Evolutionary conservation across 2,797 vertebrate genomes (phyloP), one percentile per base, ranked within the genome.

Genomic region (Enteromius trimaculatus): DNA sequence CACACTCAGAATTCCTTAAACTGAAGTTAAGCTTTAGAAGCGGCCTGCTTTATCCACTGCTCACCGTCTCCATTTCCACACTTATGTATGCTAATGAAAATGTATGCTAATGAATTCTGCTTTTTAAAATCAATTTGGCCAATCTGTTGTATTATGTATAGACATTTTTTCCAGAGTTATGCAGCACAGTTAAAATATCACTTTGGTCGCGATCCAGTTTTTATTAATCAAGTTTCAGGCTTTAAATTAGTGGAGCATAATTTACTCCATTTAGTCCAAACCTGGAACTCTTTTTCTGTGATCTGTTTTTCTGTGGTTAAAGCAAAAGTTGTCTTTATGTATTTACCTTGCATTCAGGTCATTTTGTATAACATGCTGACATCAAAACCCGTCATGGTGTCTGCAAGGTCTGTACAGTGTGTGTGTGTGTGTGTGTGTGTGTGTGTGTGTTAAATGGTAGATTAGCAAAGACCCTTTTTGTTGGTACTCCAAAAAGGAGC

Each of bases 391-490:
- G 51, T 64, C 42, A 81, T 65, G 80, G 58, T 74, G n/a, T 75
- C 31, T 77, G 26, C 17, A 10, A 29, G 16, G 21, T 34, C 6
- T 85, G 83, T 82, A 58, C 19, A 74, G 77, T 72, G 7, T 3
- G 53, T 13, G 51, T 72, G 37, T 42, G 68, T 29, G 1, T 79
- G 60, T 82, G 53, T 76, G 77, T 85, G 42, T 29, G 37, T 42
- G 68, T 29, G 1, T 79, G 60, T 82, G 53, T 76, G 77, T 85
- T 89, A 87, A 79, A 84, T 82, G 64, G 68, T 80, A 79, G 83
- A 90, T 91, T 79, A 87, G 86, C 49, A 71, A 64, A 75, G 81
- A 75, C 77, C 84, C 80, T 80, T 85, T 79, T 76, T 64, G 49
- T 49, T 64, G 34, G 86, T 86, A 86, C 60, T 82, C 70, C 78